Evolutionary conservation across 2,113 vertebrate species (phyloP).

Genomic region (Chroicocephalus ridibundus): DNA sequence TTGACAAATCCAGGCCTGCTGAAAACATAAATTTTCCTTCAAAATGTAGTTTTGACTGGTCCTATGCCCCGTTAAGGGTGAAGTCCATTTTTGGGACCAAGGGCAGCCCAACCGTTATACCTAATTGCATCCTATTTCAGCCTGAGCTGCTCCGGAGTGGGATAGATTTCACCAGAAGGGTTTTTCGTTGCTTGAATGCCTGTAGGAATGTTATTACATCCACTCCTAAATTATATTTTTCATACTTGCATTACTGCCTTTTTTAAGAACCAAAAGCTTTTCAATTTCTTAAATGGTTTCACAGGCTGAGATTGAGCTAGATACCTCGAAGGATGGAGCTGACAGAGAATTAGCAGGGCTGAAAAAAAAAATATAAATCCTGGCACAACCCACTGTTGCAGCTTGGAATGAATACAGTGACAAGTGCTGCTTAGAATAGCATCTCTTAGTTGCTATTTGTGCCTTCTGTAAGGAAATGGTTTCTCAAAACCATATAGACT

Average conservation of each 20-base stretch:
- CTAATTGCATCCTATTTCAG: background rate
- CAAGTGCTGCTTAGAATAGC: background rate
- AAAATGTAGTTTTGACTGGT: background rate
- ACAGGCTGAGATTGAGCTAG: background rate
- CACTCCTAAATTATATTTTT: background rate
- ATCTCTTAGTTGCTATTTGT: background rate
- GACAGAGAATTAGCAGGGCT: background rate
- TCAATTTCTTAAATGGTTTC: background rate
- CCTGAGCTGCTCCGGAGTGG: background rate
- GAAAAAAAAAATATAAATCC: background rate
- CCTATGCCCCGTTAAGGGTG: background rate
- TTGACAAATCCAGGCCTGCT: background rate
- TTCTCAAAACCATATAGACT: background rate
- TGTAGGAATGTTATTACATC: background rate
- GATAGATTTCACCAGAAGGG: background rate
- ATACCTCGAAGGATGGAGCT: background rate
- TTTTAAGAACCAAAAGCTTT: background rate
- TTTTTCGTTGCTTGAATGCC: background rate
- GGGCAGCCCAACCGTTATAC: background rate
- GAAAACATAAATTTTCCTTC: background rate
- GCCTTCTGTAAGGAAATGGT: background rate
- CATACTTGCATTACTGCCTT: background rate
- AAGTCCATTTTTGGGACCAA: background rate
- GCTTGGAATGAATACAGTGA: background rate
- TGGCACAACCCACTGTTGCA: background rate